A percentile compares a stretch with the other conserved stretches of the same genome.
Evolutionary conservation across 2,113 vertebrate species (phyloP).

Genomic region (Nerophis lumbriciformis): DNA sequence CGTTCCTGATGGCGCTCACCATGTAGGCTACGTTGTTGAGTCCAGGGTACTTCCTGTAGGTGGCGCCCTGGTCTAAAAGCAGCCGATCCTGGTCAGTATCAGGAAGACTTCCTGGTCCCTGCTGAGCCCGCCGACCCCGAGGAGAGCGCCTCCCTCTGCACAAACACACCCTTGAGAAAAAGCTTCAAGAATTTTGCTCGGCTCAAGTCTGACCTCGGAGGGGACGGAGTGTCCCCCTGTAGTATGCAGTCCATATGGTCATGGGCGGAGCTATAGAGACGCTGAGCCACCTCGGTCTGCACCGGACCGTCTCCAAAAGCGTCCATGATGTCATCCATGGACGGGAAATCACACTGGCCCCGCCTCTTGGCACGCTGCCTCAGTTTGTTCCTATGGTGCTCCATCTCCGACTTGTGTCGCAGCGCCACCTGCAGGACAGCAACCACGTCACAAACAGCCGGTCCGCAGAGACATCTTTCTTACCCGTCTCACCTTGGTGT

Average conservation of each 20-base stretch:
- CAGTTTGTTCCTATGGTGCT: constrained; percentile 95
- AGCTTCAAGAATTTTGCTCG: too few species aligned
- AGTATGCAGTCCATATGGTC: constrained; percentile 97
- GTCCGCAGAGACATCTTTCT: too few species aligned
- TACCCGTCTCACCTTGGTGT: constrained; percentile 77
- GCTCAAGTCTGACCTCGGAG: constrained; percentile 71
- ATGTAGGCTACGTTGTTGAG: constrained; percentile 96
- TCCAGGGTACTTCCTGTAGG: constrained; percentile 91
- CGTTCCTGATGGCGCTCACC: constrained; percentile 60
- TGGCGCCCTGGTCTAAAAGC: constrained; percentile 86
- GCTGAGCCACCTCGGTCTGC: constrained; percentile 81
- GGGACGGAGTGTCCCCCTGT: constrained; percentile 78
- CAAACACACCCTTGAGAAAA: background rate
- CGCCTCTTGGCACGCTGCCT: constrained; percentile 91
- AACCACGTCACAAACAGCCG: too few species aligned
- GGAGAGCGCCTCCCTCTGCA: constrained; percentile 86
- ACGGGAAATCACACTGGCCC: constrained; percentile 93
- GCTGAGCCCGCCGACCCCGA: constrained; percentile 78
- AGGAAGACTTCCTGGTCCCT: constrained; percentile 79
- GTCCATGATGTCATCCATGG: constrained; percentile 88
- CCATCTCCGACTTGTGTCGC: constrained; percentile 95
- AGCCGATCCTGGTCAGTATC: constrained; percentile 82
- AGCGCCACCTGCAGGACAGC: constrained; percentile 76
- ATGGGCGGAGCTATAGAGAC: constrained; percentile 88
- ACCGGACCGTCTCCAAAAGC: constrained; percentile 84